Base-by-base conservation (phyloP, 2,113 vertebrate genomes). In the Notothenia rossii region DNA sequence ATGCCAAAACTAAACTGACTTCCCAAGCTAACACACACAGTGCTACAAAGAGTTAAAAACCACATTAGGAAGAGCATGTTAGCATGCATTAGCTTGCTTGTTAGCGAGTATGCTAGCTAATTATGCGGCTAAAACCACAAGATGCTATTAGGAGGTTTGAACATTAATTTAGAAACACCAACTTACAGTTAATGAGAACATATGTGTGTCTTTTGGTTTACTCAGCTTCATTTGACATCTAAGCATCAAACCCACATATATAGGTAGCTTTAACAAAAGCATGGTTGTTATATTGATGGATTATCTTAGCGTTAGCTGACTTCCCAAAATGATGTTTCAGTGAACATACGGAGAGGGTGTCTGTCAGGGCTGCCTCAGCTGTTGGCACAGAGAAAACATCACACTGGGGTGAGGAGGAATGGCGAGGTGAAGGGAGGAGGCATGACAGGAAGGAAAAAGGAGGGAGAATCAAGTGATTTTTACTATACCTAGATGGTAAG, bases 381-480 rank as follows among this genome's bases (percentile, higher is more conserved):
- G 84, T 87, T 88, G 82, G 84, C 72, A 0, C 68, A 75, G 79
- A 10, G 86, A 46, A 88, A 90, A 91, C 87, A 84, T 91, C 67
- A 50, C 91, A 89, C 83, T 13, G 7, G 4, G 79, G 86, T 89
- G 53, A 88, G 66, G 84, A 88, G 49, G 78, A 74, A 62, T 54
- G 72, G 65, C 1, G 64, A 65, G 58, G 54, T 56, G 77, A 33
- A 14, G 49, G 78, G 72, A 67, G 55, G 74, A 40, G 49, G 77
- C 7, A 2, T 55, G 59, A 48, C 4, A 45, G 84, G 75, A 69
- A 59, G 65, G 10, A 33, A 40, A 40, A 40, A 1, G 36, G 33
- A 54, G 64, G 10, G 20, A 22, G 15, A 1, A 25, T 22, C 10
- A 3, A 22, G 64, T 29, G 58, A 4, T 58, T 62, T 15, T 22